These are phyloP conservation scores for Heliocidaris erythrogramma DNA, from an alignment of 35 echinoderm and acorn worm genomes.

Conservation along the genomic window DNA sequence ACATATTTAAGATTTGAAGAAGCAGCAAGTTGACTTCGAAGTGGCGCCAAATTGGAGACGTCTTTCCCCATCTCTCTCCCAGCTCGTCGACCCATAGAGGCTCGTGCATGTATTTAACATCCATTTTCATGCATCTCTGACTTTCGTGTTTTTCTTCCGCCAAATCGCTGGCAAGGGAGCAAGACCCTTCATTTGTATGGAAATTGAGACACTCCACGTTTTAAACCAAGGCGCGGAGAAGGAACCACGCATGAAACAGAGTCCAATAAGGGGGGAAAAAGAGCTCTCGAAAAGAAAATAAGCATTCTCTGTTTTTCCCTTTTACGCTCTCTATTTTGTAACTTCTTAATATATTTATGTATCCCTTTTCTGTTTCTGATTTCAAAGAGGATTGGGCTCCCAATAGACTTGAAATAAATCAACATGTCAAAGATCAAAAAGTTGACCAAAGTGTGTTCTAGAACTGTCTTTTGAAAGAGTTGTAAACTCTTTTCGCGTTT, in stretches of 20 bases:
- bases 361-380: neutral
- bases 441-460: neutral
- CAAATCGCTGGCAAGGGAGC: neutral
- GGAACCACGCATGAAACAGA: neutral
- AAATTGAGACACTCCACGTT: neutral
- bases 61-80: neutral
- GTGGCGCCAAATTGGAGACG: neutral
- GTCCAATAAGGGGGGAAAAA: neutral
- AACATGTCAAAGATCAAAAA: neutral
- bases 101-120: neutral
- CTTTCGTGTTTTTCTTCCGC: neutral
- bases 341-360: neutral
- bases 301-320: neutral
- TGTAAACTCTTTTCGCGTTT: neutral
- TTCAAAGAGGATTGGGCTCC: neutral
- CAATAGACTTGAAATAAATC: neutral
- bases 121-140: constrained; percentile 6
- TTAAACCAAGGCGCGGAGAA: neutral
- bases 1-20: neutral
- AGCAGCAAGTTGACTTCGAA: neutral
- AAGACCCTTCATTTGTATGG: neutral
- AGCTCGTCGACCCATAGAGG: neutral
- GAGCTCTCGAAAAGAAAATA: neutral
- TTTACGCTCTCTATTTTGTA: neutral
- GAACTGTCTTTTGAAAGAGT: neutral